Percentiles rank a stretch among this genome's conserved stretches.
phyloP scores from a whole-genome alignment of 2,113 vertebrate genomes.

The Phalacrocorax brasilianus region DNA sequence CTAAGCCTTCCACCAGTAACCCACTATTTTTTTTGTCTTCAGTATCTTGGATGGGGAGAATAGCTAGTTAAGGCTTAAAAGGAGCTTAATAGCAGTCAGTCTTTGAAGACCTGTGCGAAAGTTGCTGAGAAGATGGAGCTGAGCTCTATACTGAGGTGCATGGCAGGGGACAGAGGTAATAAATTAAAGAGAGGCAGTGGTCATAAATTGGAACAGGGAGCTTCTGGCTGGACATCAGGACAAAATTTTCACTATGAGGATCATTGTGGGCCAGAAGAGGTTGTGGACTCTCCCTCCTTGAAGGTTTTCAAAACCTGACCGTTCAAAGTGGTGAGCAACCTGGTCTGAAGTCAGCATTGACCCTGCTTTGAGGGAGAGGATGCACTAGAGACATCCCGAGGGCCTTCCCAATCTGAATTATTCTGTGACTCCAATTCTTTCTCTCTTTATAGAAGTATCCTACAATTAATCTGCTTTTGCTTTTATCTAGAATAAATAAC shows the following conservation, averaged over 20 bases:
- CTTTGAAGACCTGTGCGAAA: not conserved
- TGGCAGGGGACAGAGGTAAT: not conserved
- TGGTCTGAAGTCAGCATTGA: not conserved
- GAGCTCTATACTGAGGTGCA: not conserved
- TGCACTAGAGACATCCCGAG: not conserved
- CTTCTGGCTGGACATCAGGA: not conserved
- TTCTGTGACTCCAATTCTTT: not conserved
- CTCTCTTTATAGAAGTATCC: not conserved
- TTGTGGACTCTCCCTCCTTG: rapidly evolving
- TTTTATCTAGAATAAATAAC: not conserved
- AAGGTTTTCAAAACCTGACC: not conserved
- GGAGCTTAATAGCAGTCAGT: not conserved
- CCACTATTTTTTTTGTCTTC: rapidly evolving
- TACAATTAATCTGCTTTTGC: not conserved
- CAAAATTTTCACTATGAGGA: not conserved
- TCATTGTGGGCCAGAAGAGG: not conserved
- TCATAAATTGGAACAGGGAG: not conserved
- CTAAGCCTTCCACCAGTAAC: not conserved
- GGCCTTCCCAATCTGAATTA: not conserved
- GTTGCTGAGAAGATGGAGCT: not conserved
- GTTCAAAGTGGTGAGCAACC: not conserved
- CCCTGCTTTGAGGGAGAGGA: not conserved
- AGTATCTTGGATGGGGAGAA: not conserved
- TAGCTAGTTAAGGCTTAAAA: not conserved
- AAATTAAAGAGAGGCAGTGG: not conserved